Base-by-base conservation (phyloP, 2,797 vertebrate species). In the Acrossocheilus wenchowensis region DNA sequence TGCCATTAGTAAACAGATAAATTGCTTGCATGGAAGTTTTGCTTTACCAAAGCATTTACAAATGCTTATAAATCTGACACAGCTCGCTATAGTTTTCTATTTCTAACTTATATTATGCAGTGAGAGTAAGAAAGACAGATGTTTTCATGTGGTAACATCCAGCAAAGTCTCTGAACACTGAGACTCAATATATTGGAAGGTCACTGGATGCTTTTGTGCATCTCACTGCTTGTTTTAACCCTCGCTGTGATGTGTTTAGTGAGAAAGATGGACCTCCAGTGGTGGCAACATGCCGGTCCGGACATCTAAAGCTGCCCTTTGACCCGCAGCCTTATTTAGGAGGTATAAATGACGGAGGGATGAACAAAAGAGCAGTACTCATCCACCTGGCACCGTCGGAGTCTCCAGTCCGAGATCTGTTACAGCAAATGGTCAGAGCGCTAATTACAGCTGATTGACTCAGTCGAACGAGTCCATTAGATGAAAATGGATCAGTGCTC, bases 401-500 rank as follows among this genome's bases (percentile, higher is more conserved):
- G 50, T 69, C 39, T 64, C 34, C 48, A n/a, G 50, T 34, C 12
- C 21, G 6, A 60, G 79, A 75, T 82, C 73, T 41, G 71, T 78
- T 23, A 62, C 34, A 21, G 57, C 54, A 60, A 87, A 78, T 60
- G 81, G 54, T 74, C 80, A 21, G 54, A 80, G 43, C 4, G 19
- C 34, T 81, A 50, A 80, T 66, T 87, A 50, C 15, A 68, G 77
- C 69, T 52, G 39, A 88, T 71, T 81, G 78, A 72, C 26, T 60
- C 54, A n/a, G 10, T 36, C 39, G 52, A 81, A 45, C 86, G 69
- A 90, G 90, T 89, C 89, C 89, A 90, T 93, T 92, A 90, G 43
- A 92, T 93, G 89, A 66, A 66, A 66, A 34, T 4, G 12, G 90
- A 94, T 92, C 64, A 92, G 91, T 91, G 89, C 90, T 71, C 87